Evolutionary conservation across 2,888 invertebrate genomes (phyloP).

Genomic region (Spialia ferax): DNA sequence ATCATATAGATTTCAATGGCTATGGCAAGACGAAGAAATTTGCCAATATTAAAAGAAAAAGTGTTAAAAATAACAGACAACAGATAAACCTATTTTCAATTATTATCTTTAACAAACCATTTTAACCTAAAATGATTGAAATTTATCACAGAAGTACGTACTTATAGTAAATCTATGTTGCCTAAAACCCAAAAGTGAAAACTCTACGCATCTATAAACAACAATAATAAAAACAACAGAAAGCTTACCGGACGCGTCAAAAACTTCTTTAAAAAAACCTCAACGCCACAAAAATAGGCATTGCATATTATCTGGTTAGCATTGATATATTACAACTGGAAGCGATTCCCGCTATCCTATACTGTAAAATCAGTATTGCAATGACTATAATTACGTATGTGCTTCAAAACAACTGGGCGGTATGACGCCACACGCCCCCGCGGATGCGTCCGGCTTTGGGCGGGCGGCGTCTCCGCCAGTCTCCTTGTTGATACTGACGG

Average conservation of each 20-base stretch:
- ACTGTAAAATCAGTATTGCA: conserved; percentile 49
- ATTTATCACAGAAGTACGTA: too few relatives aligned
- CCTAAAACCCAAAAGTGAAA: too few relatives aligned
- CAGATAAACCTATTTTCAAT: too few relatives aligned
- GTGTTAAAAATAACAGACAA: too few relatives aligned
- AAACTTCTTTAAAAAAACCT: conserved; percentile 12
- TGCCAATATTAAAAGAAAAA: too few relatives aligned
- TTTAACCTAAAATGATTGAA: too few relatives aligned
- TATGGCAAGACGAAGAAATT: too few relatives aligned
- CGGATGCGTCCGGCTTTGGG: conserved; percentile 60
- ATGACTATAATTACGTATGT: conserved; percentile 51
- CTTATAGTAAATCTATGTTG: too few relatives aligned
- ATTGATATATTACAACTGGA: conserved; percentile 43
- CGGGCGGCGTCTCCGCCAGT: conserved; percentile 75
- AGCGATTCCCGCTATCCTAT: conserved; percentile 39
- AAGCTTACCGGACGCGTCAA: neutral
- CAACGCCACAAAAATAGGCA: conserved; percentile 15
- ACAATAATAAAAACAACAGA: neutral
- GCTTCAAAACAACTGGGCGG: conserved; percentile 51
- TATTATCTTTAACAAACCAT: too few relatives aligned
- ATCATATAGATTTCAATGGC: too few relatives aligned
- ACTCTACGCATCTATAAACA: neutral
- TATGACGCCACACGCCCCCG: conserved; percentile 60
- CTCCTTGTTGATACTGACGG: conserved; percentile 64
- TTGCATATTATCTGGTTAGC: conserved; percentile 32